Evolutionary conservation across 1,140 invertebrate species (phyloP), one percentile per base, ranked within the genome.

Genomic region (Bombus superbus): DNA sequence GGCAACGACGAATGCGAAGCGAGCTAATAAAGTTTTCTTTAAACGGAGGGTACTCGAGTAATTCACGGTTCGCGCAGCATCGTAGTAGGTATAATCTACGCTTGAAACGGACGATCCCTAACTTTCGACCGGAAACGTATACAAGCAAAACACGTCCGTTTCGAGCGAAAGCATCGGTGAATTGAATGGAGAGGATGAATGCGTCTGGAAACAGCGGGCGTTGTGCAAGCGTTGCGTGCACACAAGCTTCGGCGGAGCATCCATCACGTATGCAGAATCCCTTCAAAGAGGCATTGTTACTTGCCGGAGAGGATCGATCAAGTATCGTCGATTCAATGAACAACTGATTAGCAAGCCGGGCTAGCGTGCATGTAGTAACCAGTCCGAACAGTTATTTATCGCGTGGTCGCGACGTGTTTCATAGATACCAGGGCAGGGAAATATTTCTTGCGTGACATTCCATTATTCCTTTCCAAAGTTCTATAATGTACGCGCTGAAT

Each of bases 141-240:
- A 85, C 57, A 62, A 68, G 66, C 35, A 44, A 89, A 76, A 83
- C 59, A 69, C 57, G 28, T 62, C 71, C 57, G 73, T 86, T 84
- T 83, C 77, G 47, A 80, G 57, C 35, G 77, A 83, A 69, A 72
- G 66, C 44, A 66, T 81, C 83, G 53, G 88, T 74, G 83, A 88
- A 90, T 90, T n/a, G 86, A 89, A 89, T 83, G 77, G 74, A 76
- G 81, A 75, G 66, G 42, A 85, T 89, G 86, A 64, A 82, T 73
- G 57, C 53, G 42, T 68, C 62, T 57, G 68, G 47, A 35, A 69
- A 75, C 59, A 53, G 74, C 18, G 28, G 35, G 66, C 62, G 62
- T 68, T 68, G 66, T 68, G 38, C 40, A 40, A 47, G 53, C 44
- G 47, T 35, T 44, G 64, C 86, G 71, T 71, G 68, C 64, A 80